These are phyloP conservation scores for Apteryx mantelli DNA, from an alignment of 2,113 vertebrate species.

Conservation along the genomic window DNA sequence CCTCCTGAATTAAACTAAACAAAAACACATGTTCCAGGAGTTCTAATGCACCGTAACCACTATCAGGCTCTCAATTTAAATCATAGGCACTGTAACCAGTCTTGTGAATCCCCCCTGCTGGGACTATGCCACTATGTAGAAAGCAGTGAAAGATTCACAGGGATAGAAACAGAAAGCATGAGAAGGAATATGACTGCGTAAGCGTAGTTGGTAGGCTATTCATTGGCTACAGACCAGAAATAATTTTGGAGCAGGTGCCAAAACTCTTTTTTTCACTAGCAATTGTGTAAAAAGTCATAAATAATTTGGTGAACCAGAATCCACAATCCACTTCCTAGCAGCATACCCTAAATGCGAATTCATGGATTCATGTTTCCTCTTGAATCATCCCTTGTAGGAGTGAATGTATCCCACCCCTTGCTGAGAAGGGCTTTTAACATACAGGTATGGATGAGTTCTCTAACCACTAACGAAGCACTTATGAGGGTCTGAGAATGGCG, in stretches of 20 bases:
- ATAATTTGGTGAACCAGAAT: background rate
- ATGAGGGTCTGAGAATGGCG: background rate
- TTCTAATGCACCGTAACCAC: background rate
- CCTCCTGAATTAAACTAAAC: background rate
- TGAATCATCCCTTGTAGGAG: background rate
- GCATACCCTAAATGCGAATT: background rate
- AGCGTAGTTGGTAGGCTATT: background rate
- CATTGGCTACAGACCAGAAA: background rate
- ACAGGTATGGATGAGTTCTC: background rate
- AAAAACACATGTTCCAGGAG: background rate
- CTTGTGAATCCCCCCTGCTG: background rate
- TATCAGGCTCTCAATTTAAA: background rate
- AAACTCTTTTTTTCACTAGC: background rate
- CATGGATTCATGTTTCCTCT: background rate
- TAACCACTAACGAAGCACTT: background rate
- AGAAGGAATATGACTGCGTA: background rate
- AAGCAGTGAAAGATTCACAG: background rate
- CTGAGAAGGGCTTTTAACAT: background rate
- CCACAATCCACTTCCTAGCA: background rate
- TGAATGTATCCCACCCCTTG: background rate
- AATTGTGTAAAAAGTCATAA: background rate
- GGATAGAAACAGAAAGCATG: background rate
- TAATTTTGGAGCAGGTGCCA: background rate
- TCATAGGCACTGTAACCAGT: background rate
- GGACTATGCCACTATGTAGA: background rate